Evolutionary conservation across 2,797 vertebrate species (phyloP).

Genomic region (Acrossocheilus fasciatus): DNA sequence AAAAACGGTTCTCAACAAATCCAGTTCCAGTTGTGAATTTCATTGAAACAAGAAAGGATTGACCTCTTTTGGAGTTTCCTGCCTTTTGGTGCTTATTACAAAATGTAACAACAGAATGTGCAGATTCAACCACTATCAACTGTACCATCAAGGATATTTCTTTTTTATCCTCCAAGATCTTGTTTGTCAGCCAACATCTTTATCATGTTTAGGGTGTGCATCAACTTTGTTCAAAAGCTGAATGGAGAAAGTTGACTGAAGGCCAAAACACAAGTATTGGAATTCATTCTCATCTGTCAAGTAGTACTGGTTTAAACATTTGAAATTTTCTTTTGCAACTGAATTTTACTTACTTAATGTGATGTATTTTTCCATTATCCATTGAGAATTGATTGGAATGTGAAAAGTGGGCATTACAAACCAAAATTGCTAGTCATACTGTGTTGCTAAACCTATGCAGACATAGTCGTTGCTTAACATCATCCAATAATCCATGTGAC

Average conservation of each 20-base stretch:
- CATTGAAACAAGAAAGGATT: not conserved
- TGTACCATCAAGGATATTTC: not conserved
- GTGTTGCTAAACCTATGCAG: not conserved
- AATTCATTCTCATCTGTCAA: not conserved
- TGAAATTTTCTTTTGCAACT: not conserved
- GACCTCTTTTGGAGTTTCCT: not conserved
- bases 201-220: not conserved
- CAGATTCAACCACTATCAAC: not conserved
- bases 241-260: not conserved
- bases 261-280: not conserved
- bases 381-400: not conserved
- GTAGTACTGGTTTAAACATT: not conserved
- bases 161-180: not conserved
- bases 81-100: not conserved
- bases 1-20: not conserved
- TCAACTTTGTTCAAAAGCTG: not conserved
- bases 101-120: not conserved
- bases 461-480: not conserved
- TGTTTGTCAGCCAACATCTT: not conserved
- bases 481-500: not conserved
- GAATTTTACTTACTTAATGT: not conserved
- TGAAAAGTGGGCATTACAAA: not conserved
- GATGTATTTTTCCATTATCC: not conserved
- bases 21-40: not conserved
- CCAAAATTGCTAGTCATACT: not conserved